Base-by-base conservation (phyloP, 2,113 vertebrate species). In the Scophthalmus maximus region DNA sequence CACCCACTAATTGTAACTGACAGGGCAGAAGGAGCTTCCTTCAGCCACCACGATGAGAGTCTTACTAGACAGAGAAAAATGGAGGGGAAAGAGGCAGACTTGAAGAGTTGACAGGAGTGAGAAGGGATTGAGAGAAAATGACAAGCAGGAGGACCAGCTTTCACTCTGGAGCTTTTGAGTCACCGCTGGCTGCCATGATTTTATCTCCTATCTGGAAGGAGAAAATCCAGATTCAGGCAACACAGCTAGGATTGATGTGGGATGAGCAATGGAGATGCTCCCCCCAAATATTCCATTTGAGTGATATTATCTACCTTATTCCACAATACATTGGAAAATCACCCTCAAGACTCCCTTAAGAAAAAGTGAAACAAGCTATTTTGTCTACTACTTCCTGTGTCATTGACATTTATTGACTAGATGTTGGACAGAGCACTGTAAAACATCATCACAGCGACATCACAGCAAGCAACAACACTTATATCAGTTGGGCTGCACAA, bases 11-110 rank as follows among this genome's bases (percentile, higher is more conserved):
- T 86, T 65, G 68, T 69, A 85, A 76, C 76, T 71, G 82, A 85
- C 84, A 81, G 68, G 81, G 81, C 74, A 87, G 73, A 89, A 84
- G 73, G 68, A 81, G 68, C 74, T 62, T 78, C 68, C 77, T 44
- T 84, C 68, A 79, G 63, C 81, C 79, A 50, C 66, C 57, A 56
- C 29, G 74, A 76, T 12, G 2, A 51, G 32, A 72, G 76, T 30
- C 51, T 83, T 81, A 68, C 65, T 60, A 56, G 78, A 78, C n/a
- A n/a, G 49, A 79, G 71, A 46, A 59, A 46, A 55, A 52, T n/a
- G 25, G 57, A 62, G 60, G 68, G n/a, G 51, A 65, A 47, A 22
- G 44, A 47, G 44, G 23, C 26, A 20, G 44, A 26, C 14, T 3
- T 52, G 53, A 73, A n/a, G 73, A 68, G 73, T 34, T 49, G 71